A percentile compares a stretch with the other conserved stretches of the same genome.
phyloP scores from a whole-genome alignment of 2,113 vertebrate genomes.

The Chauna torquata region DNA sequence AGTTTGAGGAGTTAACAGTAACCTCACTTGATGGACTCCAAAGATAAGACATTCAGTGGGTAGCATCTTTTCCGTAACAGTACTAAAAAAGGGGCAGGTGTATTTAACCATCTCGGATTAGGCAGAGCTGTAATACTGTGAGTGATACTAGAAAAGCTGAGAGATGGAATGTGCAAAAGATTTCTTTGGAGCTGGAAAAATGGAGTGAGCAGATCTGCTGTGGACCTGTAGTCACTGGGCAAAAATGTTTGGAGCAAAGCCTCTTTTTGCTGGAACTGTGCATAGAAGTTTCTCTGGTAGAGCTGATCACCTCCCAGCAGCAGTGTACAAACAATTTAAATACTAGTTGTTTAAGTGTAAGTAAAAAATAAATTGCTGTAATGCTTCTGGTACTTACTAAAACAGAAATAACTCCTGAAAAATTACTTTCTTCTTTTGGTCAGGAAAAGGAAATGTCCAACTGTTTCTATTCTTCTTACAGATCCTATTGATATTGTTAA shows the following conservation, averaged over 20 bases:
- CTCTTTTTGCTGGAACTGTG: slow-evolving; percentile 19
- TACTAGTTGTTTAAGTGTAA: slow-evolving; percentile 37
- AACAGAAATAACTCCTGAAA: slow-evolving; percentile 11
- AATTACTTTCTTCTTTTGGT: background rate
- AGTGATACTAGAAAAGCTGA: background rate
- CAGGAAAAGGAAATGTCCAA: background rate
- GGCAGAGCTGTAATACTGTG: background rate
- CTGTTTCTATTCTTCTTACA: slow-evolving; percentile 37
- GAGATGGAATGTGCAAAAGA: background rate
- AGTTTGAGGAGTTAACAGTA: background rate
- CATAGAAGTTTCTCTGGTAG: background rate
- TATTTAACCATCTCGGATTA: background rate
- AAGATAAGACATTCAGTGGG: background rate
- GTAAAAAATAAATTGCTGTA: background rate
- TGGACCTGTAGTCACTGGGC: background rate
- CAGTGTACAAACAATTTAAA: slow-evolving; percentile 45
- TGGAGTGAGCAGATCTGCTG: background rate
- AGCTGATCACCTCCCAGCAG: background rate
- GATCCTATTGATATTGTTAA: slow-evolving; percentile 97
- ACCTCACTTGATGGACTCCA: background rate
- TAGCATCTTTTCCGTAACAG: background rate
- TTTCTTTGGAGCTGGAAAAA: background rate
- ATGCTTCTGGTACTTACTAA: slow-evolving; percentile 29
- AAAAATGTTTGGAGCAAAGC: background rate
- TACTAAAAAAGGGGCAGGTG: background rate